Conservation (phyloP, 1,140 invertebrate genomes). For the Campoletis sonorensis region DNA sequence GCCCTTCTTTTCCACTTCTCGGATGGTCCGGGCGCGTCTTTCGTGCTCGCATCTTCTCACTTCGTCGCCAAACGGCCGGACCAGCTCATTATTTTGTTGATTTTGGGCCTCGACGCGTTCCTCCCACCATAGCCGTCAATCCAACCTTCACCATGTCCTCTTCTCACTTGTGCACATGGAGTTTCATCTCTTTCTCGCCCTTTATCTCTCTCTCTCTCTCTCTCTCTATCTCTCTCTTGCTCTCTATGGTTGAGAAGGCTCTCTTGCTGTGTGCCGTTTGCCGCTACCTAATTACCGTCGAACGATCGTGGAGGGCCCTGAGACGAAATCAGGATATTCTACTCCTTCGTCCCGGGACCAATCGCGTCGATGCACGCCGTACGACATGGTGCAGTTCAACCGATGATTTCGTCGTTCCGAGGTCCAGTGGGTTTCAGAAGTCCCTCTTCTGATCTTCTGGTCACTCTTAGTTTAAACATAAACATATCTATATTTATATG, state of each 20-base stretch:
- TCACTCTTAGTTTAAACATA: neutral
- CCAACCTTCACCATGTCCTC: conserved; percentile 21
- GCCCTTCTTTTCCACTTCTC: conserved; percentile 47
- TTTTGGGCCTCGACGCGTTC: conserved; percentile 57
- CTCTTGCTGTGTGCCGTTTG: conserved; percentile 36
- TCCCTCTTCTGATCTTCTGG: conserved; percentile 4
- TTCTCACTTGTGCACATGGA: neutral
- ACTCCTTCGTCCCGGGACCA: conserved; percentile 4
- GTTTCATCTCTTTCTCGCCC: conserved; percentile 3
- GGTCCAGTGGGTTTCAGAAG: neutral
- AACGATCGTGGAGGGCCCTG: conserved; percentile 44
- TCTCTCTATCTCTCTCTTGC: neutral
- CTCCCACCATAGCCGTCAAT: conserved; percentile 43
- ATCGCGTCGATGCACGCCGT: neutral
- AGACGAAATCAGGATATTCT: conserved; percentile 19
- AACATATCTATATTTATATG: neutral
- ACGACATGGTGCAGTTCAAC: neutral
- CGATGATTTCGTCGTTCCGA: conserved; percentile 13
- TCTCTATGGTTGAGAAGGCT: conserved; percentile 30
- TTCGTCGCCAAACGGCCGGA: conserved; percentile 61
- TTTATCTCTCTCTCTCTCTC: neutral
- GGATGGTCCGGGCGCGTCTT: conserved; percentile 56
- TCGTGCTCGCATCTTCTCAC: conserved; percentile 49
- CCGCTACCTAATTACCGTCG: conserved; percentile 61
- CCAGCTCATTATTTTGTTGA: conserved; percentile 65